phyloP scores from a whole-genome alignment of 2,888 invertebrate genomes.

The Andrena hattorfiana region DNA sequence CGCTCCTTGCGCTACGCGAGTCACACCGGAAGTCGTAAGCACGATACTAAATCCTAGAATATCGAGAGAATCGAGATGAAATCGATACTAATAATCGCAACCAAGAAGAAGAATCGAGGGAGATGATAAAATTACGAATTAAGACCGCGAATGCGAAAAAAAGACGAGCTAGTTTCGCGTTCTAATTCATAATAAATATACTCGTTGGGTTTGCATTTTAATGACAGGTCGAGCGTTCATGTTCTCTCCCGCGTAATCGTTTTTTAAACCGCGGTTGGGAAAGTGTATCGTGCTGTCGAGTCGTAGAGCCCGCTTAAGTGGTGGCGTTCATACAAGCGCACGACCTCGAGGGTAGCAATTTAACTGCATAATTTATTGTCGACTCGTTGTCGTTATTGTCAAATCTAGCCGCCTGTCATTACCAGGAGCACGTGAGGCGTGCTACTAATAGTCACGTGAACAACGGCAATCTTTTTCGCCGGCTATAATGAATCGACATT shows the following conservation, averaged over 20 bases:
- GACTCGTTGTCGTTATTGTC: conserved; percentile 50
- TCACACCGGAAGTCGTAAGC: background rate
- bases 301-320: conserved; percentile 15
- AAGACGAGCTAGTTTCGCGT: background rate
- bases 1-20: background rate
- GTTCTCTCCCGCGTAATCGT: conserved; percentile 16
- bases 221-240: background rate
- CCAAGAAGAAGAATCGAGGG: background rate
- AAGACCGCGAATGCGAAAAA: too few relatives aligned
- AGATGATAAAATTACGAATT: background rate
- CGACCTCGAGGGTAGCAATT: conserved; percentile 50
- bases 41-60: background rate
- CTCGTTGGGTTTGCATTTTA: background rate
- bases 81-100: background rate
- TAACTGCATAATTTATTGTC: conserved; percentile 58
- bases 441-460: conserved; percentile 49
- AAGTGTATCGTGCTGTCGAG: conserved; percentile 22
- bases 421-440: conserved; percentile 37
- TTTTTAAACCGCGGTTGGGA: conserved; percentile 23
- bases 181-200: background rate
- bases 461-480: conserved; percentile 40
- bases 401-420: conserved; percentile 17
- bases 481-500: conserved; percentile 31
- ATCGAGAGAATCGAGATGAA: background rate
- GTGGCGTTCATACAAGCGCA: conserved; percentile 16